phyloP scores from a whole-genome alignment of 2,113 vertebrate species.

The Lamprotornis superbus region DNA sequence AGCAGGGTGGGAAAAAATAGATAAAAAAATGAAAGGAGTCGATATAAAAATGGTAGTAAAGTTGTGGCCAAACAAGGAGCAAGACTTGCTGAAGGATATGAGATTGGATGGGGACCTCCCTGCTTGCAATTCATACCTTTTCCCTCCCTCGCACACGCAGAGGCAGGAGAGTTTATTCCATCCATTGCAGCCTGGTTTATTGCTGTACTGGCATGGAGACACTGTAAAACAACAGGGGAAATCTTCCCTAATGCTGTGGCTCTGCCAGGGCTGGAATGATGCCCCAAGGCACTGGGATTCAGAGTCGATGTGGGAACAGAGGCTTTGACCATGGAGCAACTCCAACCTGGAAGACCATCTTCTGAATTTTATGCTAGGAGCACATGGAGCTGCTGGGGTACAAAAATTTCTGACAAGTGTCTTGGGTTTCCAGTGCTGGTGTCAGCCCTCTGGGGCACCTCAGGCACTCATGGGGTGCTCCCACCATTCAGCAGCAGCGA shows the following conservation, averaged over 20 bases:
- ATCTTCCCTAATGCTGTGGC: background rate
- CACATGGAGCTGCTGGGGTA: background rate
- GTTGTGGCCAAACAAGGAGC: background rate
- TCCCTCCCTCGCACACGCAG: background rate
- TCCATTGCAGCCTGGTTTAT: background rate
- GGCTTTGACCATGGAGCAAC: background rate
- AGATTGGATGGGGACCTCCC: background rate
- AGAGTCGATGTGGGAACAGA: background rate
- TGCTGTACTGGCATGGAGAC: background rate
- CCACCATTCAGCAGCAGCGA: rapidly evolving
- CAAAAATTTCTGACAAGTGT: background rate
- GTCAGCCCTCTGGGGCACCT: background rate
- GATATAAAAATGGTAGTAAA: background rate
- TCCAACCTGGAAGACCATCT: background rate
- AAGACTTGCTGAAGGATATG: background rate
- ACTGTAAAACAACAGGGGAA: background rate
- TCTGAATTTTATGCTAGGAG: background rate
- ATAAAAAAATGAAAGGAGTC: background rate
- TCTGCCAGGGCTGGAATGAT: background rate
- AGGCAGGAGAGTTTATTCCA: background rate
- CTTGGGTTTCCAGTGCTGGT: background rate
- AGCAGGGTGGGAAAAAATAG: background rate
- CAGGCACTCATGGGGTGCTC: background rate
- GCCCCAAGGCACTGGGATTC: background rate
- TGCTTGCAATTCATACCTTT: background rate